phyloP scores from a whole-genome alignment of 2,797 vertebrate species.

The Anguilla marmorata region DNA sequence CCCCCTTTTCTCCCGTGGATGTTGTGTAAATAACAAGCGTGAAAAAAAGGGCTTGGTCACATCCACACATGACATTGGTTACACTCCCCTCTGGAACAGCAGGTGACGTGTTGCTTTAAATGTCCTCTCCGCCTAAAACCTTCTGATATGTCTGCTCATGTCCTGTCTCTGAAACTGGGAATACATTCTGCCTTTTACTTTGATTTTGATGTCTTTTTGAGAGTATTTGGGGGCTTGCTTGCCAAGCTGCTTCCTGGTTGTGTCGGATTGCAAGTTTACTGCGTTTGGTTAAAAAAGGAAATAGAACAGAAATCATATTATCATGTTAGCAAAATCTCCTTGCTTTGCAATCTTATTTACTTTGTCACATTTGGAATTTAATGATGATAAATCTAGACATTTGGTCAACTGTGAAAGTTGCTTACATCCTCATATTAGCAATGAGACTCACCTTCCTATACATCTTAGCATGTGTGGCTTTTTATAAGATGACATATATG shows the following conservation, averaged over 20 bases:
- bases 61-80: conserved; percentile 60
- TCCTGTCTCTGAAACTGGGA: conserved; percentile 2
- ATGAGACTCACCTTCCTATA: neutral
- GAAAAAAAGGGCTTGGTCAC: conserved; percentile 61
- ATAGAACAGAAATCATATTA: conserved; percentile 16
- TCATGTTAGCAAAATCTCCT: neutral
- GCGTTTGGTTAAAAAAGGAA: neutral
- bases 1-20: conserved; percentile 42
- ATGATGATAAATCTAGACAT: conserved; percentile 14
- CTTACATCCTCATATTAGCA: neutral
- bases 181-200: conserved; percentile 28
- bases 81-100: conserved; percentile 54
- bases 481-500: neutral
- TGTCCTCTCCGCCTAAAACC: conserved; percentile 15
- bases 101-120: conserved; percentile 43
- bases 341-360: neutral
- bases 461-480: neutral
- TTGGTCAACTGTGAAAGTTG: neutral
- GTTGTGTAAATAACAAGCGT: conserved; percentile 67
- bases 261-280: neutral
- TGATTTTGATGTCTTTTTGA: conserved; percentile 28
- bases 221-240: conserved; percentile 10
- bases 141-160: conserved; percentile 19
- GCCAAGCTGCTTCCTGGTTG: conserved; percentile 3
- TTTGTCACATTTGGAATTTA: conserved; percentile 8